Evolutionary conservation across 2,888 invertebrate genomes (phyloP), one percentile per base, ranked within the genome.

Genomic region (Cryptus viduatorius): DNA sequence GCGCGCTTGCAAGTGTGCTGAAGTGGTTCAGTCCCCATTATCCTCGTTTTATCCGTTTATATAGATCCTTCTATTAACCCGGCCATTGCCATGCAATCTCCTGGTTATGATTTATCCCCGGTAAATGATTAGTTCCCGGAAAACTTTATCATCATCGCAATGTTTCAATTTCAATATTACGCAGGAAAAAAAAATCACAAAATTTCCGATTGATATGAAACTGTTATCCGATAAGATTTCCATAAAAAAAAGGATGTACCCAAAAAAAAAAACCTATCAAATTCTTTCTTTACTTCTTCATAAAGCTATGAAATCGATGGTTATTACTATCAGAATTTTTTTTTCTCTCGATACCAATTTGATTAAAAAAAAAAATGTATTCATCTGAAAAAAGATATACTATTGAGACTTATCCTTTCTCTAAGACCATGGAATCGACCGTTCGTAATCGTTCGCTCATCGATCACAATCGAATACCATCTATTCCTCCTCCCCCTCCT

Each of bases 391-490:
- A 44, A 71, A 75, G 75, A 75, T 16, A 53, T 31, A 46, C 7
- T 10, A 80, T n/a, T 46, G 8, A 56, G 14, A 59, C n/a, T 16
- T 8, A 50, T 31, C 24, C 14, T 16, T 37, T 64, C 59, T 56
- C 24, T 12, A 4, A 24, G 56, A 24, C 56, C 31, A 61, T 61
- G 29, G 61, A 31, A 61, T 61, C 61, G 31, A 14, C 61, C 31
- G 14, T 61, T 61, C 31, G 29, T 31, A 61, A 61, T 61, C 61
- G 61, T 61, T 61, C 61, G 61, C 61, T 61, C 31, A 61, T 61
- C 42, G 65, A 65, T 71, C 76, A 56, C 56, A 50, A 12, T 53
- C n/a, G 76, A 65, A 59, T 76, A 44, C 16, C 77, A 71, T 48
- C 59, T 61, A 24, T 29, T 31, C 61, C 61, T 29, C 16, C 53